Conservation (phyloP, 23 tunicate species). For the Halocynthia aurantium region DNA sequence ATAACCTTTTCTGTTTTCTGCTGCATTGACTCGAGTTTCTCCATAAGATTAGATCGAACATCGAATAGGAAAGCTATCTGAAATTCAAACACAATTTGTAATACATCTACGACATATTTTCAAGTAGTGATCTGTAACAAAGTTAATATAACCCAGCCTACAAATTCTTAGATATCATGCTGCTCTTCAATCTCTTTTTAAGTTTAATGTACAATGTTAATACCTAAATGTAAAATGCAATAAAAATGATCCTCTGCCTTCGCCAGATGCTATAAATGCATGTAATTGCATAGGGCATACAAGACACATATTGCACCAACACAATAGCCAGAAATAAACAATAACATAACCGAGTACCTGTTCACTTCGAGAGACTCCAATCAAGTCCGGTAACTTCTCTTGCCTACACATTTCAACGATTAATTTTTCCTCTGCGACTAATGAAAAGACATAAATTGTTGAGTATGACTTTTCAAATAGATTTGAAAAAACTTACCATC, state of each 20-base stretch:
- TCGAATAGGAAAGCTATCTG: slow-evolving; percentile 68
- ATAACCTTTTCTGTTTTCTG: slow-evolving; percentile 33
- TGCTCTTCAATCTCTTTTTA: too few species aligned
- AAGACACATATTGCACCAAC: background rate
- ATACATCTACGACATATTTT: background rate
- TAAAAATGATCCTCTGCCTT: too few species aligned
- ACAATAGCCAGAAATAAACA: background rate
- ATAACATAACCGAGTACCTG: slow-evolving; percentile 30
- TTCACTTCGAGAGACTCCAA: slow-evolving; percentile 59
- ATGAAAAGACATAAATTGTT: background rate
- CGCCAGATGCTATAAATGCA: too few species aligned
- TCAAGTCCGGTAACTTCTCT: slow-evolving; percentile 51
- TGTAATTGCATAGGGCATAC: background rate
- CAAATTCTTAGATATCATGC: too few species aligned
- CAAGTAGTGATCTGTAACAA: too few species aligned
- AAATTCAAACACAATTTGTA: background rate
- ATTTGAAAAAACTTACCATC: background rate
- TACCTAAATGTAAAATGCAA: too few species aligned
- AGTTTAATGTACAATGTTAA: too few species aligned
- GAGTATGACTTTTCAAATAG: background rate
- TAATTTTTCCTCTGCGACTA: slow-evolving; percentile 38
- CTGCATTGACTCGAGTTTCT: slow-evolving; percentile 49
- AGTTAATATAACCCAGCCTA: too few species aligned
- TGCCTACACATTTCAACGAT: slow-evolving; percentile 54
- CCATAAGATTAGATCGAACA: slow-evolving; percentile 58